These are phyloP conservation scores for Papilio polytes DNA, from an alignment of 1,140 invertebrate species.

Conservation along the genomic window DNA sequence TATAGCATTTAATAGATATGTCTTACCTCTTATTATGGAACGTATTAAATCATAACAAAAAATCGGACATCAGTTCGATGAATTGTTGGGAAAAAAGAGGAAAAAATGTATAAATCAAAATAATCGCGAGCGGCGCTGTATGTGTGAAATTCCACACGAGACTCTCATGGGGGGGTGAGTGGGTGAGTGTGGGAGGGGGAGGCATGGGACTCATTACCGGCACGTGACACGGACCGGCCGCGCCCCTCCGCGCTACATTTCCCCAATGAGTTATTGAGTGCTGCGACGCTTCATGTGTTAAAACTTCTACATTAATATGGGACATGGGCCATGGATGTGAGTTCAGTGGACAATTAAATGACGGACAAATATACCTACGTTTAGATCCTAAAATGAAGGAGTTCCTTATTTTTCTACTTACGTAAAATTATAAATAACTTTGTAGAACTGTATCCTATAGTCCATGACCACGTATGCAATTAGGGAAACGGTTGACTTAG, in stretches of 20 bases:
- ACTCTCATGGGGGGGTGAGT: conserved; percentile 58
- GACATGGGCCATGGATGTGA: neutral
- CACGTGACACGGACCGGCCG: conserved; percentile 76
- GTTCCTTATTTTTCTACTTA: conserved; percentile 32
- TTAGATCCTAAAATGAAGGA: neutral
- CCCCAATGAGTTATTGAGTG: conserved; percentile 82
- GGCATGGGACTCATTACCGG: conserved; percentile 74
- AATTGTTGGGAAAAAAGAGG: conserved; percentile 39
- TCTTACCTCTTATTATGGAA: neutral
- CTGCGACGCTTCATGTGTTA: conserved; percentile 72
- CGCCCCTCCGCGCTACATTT: conserved; percentile 70
- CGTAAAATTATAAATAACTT: neutral
- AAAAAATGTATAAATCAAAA: conserved; percentile 77
- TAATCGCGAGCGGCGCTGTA: conserved; percentile 68
- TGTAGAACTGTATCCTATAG: no score
- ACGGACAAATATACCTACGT: neutral
- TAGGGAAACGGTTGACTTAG: no score
- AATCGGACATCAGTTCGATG: neutral
- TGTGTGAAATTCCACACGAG: conserved; percentile 79
- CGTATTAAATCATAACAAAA: neutral
- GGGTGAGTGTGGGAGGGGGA: conserved; percentile 58
- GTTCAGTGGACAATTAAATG: neutral
- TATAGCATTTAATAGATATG: neutral
- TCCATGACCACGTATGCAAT: no score
- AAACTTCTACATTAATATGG: conserved; percentile 59